These are phyloP conservation scores for Sminthurides aquaticus DNA, from an alignment of 2,888 invertebrate species.

Conservation along the genomic window DNA sequence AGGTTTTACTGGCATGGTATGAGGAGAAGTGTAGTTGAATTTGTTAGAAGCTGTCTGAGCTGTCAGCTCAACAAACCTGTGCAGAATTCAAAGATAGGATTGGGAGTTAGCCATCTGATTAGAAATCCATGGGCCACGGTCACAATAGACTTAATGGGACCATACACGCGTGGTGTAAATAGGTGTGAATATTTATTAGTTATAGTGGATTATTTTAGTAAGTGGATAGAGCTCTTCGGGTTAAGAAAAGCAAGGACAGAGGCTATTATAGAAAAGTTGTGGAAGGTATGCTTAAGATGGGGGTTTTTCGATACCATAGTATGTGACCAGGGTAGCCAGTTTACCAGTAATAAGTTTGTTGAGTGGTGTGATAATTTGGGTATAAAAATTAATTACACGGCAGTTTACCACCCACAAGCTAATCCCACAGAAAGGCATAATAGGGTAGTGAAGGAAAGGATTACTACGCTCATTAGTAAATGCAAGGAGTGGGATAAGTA, in stretches of 20 bases:
- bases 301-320: conserved; percentile 19
- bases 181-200: conserved; percentile 20
- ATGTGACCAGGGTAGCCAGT: conserved; percentile 25
- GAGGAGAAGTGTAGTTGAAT: conserved; percentile 20
- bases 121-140: conserved; percentile 19
- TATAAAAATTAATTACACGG: conserved; percentile 20
- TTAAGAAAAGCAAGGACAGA: conserved; percentile 8
- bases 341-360: conserved; percentile 12
- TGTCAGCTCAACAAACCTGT: conserved; percentile 22
- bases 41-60: conserved; percentile 19
- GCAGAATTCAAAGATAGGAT: neutral
- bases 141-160: conserved; percentile 28
- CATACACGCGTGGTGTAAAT: conserved; percentile 19
- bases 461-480: conserved; percentile 10
- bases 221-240: conserved; percentile 25
- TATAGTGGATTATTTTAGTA: conserved; percentile 20
- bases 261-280: conserved; percentile 18
- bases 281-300: conserved; percentile 18
- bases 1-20: conserved; percentile 28
- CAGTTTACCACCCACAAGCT: conserved; percentile 24
- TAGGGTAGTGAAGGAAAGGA: conserved; percentile 19
- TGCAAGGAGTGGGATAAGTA: conserved; percentile 28
- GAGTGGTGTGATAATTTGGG: conserved; percentile 11
- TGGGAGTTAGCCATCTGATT: neutral
- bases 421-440: conserved; percentile 29